phyloP scores from a whole-genome alignment of 2,888 invertebrate genomes.

The Chaetogeoica ovagalla region DNA sequence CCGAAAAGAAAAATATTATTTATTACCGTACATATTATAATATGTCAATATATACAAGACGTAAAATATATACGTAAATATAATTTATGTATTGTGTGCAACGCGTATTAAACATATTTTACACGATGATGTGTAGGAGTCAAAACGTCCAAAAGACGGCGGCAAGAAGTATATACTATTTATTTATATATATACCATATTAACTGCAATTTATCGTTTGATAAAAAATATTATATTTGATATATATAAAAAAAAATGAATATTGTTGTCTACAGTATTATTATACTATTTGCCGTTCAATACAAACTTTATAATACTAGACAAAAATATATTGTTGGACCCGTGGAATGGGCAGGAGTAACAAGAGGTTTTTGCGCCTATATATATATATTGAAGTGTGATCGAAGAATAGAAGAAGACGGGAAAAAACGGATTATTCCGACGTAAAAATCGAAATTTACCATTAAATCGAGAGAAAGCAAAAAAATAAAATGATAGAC shows the following conservation, averaged over 20 bases:
- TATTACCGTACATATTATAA: neutral
- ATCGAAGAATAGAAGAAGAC: neutral
- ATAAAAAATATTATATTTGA: neutral
- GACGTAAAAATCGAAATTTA: conserved; percentile 1
- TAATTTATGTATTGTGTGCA: neutral
- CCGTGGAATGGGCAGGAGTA: too few species aligned
- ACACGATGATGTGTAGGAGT: neutral
- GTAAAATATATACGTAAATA: neutral
- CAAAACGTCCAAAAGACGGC: neutral
- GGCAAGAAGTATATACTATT: neutral
- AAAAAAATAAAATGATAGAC: conserved; percentile 24
- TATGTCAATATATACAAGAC: too few species aligned
- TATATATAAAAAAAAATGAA: too few species aligned
- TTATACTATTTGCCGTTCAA: neutral
- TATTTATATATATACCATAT: neutral
- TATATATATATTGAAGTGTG: neutral
- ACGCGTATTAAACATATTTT: neutral
- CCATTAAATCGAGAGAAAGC: conserved; percentile 39
- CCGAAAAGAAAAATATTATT: neutral
- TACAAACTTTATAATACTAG: neutral
- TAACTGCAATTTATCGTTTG: neutral
- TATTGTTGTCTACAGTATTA: neutral
- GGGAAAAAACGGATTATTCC: neutral
- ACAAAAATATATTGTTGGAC: neutral
- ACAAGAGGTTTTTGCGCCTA: too few species aligned